Evolutionary conservation across 2,888 invertebrate species (phyloP), one percentile per base, ranked within the genome.

Genomic region (Ormyrus labotus): DNA sequence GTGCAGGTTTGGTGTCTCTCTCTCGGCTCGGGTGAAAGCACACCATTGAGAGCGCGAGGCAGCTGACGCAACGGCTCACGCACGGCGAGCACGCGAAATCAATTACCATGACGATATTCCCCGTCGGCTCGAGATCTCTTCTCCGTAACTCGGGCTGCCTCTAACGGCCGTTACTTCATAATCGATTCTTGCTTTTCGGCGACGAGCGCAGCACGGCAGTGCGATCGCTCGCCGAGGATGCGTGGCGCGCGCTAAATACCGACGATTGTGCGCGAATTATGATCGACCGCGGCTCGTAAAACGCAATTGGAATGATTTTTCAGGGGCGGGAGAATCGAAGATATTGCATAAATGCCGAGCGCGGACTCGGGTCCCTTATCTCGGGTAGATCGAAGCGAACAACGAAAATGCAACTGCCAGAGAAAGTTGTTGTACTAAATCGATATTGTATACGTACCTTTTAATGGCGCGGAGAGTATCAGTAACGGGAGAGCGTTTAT

Each of bases 81-180:
- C 75, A 77, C 58, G 34, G 75, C 73, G 82, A 75, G 79, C 81
- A 82, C 79, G 81, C 82, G 79, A 82, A 83, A 84, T 81, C 80
- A 75, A 82, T 82, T 83, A 83, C 83, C 78, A 82, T 83, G 81
- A 82, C 81, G 80, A 83, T 72, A 72, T 80, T 83, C 73, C 75
- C 68, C 77, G 80, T 84, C 69, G 75, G 61, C 83, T 81, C 75
- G 78, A 75, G 78, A 75, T 80, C 67, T 55, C 51, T 34, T 10
- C 13, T 2, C 19, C 19, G 47, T 34, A 34, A 34, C 45, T 55
- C 69, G 64, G 19, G 55, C 34, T 34, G 34, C 34, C 34, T 34
- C 3, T 34, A 34, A 34, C 34, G 47, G 60, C 50, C 9, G 51
- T 71, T 70, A 75, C 63, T 74, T 80, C 74, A 60, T 60, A 64